Base-by-base conservation (phyloP, 2,888 invertebrate species). In the Orchestes rusci region DNA sequence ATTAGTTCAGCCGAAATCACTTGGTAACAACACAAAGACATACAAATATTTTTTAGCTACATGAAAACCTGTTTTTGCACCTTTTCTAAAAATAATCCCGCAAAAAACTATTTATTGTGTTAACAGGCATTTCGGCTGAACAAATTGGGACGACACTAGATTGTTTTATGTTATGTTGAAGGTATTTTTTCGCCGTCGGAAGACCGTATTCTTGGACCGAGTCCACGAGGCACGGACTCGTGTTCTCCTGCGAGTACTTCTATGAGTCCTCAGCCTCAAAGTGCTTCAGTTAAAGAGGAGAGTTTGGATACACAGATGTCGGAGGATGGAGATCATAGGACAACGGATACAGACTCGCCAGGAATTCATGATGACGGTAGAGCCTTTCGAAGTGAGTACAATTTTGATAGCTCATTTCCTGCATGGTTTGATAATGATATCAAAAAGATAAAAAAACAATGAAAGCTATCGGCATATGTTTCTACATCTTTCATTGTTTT, bases 211-310 rank as follows among this genome's bases (percentile, higher is more conserved):
- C 49, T 68, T 56, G 67, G 66, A n/a, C 66, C 63, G 23, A 68
- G 67, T 57, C 74, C 73, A 58, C 68, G 75, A 52, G 50, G 50
- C 13, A 74, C 75, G 45, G 76, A 76, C 59, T 77, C 76, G 44
- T 73, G 76, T 61, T 77, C 77, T 52, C 77, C 77, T 44, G 76
- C 75, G 27, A 76, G 76, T 62, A 74, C 74, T 50, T 77, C 77
- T 32, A 68, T 76, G 57, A 72, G 72, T 7, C 72, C 73, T 8
- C 69, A 67, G 51, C 62, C 65, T 16, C 61, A 61, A 50, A 58
- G 59, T 13, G 59, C 68, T 13, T 50, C 46, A 1, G 69, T 70
- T 32, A 71, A 72, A 56, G 72, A 72, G 55, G 76, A 76, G 61
- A 75, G 75, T 54, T 63, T 74, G 59, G 76, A 76, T 59, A 74